Conservation (phyloP, 2,888 invertebrate species). For the Drosophila anomalata region DNA sequence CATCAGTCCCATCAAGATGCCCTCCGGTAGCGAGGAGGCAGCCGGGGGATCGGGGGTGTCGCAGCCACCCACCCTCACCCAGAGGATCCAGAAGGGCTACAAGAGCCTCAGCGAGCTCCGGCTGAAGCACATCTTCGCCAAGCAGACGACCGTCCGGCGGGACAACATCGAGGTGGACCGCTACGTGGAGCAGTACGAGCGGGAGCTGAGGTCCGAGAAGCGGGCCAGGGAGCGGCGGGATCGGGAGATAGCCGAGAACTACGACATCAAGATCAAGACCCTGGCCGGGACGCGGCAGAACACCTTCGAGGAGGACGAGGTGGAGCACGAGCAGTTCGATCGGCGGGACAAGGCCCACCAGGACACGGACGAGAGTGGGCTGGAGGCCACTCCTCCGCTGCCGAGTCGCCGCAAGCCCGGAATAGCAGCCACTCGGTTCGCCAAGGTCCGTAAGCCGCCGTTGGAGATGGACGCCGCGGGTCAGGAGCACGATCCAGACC, state of each 20-base stretch:
- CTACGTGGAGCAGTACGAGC: slow-evolving; percentile 78
- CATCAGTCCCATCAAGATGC: slow-evolving; percentile 63
- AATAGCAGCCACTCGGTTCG: slow-evolving; percentile 73
- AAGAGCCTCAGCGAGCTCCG: slow-evolving; percentile 81
- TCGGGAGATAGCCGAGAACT: slow-evolving; percentile 73
- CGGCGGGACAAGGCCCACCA: slow-evolving; percentile 2
- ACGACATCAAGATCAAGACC: slow-evolving; percentile 69
- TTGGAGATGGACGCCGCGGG: slow-evolving; percentile 42
- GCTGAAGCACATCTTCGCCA: slow-evolving; percentile 80
- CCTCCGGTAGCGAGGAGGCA: slow-evolving; percentile 22
- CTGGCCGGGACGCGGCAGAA: slow-evolving; percentile 67
- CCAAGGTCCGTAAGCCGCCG: slow-evolving; percentile 67
- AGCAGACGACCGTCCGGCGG: slow-evolving; percentile 76
- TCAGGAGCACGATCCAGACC: slow-evolving; percentile 15
- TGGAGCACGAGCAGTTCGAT: slow-evolving; percentile 13
- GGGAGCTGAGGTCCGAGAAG: slow-evolving; percentile 68
- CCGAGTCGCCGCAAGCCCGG: slow-evolving; percentile 51
- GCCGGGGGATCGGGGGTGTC: slow-evolving; percentile 15
- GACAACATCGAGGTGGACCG: slow-evolving; percentile 80
- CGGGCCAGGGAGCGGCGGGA: slow-evolving; percentile 67
- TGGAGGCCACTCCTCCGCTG: slow-evolving; percentile 61
- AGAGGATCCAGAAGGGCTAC: slow-evolving; percentile 80
- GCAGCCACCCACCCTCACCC: slow-evolving; percentile 61
- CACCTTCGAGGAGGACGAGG: slow-evolving; percentile 48
- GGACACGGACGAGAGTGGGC: slow-evolving; percentile 72